Evolutionary conservation across 2,888 invertebrate species (phyloP).

Genomic region (Apantesis nais): DNA sequence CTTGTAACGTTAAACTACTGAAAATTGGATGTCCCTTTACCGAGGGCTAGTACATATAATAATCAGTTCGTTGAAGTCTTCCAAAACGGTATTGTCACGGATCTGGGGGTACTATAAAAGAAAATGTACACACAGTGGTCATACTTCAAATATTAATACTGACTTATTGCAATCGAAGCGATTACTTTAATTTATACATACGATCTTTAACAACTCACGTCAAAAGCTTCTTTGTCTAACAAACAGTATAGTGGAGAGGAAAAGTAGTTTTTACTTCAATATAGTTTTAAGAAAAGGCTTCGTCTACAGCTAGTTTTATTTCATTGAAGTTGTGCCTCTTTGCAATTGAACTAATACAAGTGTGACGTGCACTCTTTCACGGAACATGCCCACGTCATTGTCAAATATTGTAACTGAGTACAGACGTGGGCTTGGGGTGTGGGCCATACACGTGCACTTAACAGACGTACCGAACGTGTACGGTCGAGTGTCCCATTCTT

Average conservation of each 20-base stretch:
- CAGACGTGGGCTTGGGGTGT: not conserved
- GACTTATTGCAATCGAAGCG: conserved; percentile 44
- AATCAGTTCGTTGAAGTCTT: conserved; percentile 66
- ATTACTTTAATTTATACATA: conserved; percentile 32
- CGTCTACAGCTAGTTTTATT: not conserved
- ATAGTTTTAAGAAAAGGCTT: not conserved
- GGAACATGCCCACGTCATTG: too few species aligned
- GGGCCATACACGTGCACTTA: not conserved
- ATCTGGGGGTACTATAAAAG: conserved; percentile 41
- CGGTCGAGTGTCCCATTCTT: too few species aligned
- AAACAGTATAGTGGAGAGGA: not conserved
- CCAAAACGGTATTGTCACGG: conserved; percentile 65
- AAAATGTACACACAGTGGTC: conserved; percentile 26
- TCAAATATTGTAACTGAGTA: not conserved
- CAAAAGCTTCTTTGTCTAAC: not conserved
- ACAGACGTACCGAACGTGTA: not conserved
- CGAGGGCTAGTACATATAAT: conserved; percentile 50
- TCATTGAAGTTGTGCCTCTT: too few species aligned
- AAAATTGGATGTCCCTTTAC: conserved; percentile 63
- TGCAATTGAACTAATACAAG: too few species aligned
- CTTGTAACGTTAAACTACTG: conserved; percentile 53
- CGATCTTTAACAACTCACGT: conserved; percentile 13
- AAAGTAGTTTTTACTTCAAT: not conserved
- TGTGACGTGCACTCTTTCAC: too few species aligned
- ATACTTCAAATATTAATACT: conserved; percentile 43